Conservation (phyloP, 1,140 invertebrate species). For the Harlomillsia oculata region DNA sequence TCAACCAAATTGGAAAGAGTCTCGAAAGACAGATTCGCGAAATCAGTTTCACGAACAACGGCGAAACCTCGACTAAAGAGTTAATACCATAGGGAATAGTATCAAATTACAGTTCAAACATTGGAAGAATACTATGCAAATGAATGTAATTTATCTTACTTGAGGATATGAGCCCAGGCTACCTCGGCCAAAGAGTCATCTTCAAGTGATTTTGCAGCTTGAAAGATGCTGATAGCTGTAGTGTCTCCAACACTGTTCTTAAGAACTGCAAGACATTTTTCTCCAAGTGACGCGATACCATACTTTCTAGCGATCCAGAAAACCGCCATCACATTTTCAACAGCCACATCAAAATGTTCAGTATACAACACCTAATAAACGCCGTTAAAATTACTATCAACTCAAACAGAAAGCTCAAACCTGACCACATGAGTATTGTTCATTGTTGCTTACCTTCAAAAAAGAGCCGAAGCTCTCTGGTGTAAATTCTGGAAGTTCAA, state of each 20-base stretch:
- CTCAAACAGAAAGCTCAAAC: background rate
- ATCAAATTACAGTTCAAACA: background rate
- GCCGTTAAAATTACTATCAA: too few relatives aligned
- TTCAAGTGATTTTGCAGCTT: conserved; percentile 15
- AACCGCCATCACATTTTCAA: conserved; percentile 21
- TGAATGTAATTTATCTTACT: background rate
- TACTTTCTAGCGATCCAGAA: conserved; percentile 19
- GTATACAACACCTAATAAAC: conserved; percentile 26
- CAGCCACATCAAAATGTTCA: conserved; percentile 21
- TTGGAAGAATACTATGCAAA: background rate
- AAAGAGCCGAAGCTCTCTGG: conserved; percentile 13
- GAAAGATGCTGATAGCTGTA: conserved; percentile 20
- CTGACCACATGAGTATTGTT: too few relatives aligned
- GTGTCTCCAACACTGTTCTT: conserved; percentile 22
- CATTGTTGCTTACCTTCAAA: conserved; percentile 8
- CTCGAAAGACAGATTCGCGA: conserved; percentile 6
- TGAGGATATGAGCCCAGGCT: conserved; percentile 15
- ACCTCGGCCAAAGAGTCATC: conserved; percentile 15
- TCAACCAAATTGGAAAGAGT: conserved; percentile 12
- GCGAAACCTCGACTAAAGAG: conserved; percentile 12
- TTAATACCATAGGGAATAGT: too few relatives aligned
- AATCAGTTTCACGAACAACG: conserved; percentile 18
- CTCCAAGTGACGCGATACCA: conserved; percentile 5
- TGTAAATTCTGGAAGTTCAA: conserved; percentile 8
- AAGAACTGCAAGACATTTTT: conserved; percentile 12